These are phyloP conservation scores for Cecropterus lyciades DNA, from an alignment of 1,140 invertebrate species.

Conservation along the genomic window DNA sequence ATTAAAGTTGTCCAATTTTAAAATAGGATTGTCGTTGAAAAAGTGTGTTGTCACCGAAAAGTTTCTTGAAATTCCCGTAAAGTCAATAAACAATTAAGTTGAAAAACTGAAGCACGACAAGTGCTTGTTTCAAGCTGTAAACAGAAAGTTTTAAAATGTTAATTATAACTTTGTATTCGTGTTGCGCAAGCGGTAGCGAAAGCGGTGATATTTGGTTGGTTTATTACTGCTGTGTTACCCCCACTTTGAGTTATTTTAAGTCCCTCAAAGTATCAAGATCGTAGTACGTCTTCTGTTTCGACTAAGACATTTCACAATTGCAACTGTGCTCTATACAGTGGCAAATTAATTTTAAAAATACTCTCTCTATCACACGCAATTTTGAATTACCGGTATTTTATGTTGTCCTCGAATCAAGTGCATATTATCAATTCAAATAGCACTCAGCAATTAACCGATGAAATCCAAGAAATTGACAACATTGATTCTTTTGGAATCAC, in stretches of 20 bases:
- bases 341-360: no score
- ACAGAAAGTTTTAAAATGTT: conserved; percentile 61
- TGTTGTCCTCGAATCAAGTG: no score
- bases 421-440: no score
- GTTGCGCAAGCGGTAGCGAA: conserved; percentile 47
- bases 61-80: background rate
- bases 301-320: background rate
- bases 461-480: no score
- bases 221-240: conserved; percentile 38
- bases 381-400: no score
- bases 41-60: background rate
- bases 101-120: conserved; percentile 38
- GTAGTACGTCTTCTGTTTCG: background rate
- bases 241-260: conserved; percentile 36
- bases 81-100: conserved; percentile 13
- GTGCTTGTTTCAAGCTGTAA: conserved; percentile 41
- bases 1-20: background rate
- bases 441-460: no score
- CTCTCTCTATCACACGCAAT: no score
- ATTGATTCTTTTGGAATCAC: no score
- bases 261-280: background rate
- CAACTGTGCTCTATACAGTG: no score
- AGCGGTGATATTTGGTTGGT: conserved; percentile 49
- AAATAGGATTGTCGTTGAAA: conserved; percentile 4
- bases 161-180: conserved; percentile 61